phyloP scores from a whole-genome alignment of 2,888 invertebrate species.

The Drosophila lutescens region DNA sequence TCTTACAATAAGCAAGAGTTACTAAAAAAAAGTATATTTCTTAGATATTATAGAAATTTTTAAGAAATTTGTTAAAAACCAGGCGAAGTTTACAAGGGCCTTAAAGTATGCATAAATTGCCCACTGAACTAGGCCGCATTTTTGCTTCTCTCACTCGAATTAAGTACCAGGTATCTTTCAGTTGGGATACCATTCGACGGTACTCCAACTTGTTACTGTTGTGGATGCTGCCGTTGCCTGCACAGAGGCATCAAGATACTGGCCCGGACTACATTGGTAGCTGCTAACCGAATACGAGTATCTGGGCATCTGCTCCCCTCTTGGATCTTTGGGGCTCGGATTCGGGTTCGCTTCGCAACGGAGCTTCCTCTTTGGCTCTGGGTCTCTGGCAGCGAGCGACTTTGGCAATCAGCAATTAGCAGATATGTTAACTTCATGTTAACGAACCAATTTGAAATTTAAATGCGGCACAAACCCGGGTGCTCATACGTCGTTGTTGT shows the following conservation, averaged over 20 bases:
- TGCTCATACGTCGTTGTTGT: constrained; percentile 77
- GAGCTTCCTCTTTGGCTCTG: constrained; percentile 32
- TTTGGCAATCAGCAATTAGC: constrained; percentile 80
- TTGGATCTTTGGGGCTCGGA: constrained; percentile 36
- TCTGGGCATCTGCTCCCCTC: constrained; percentile 49
- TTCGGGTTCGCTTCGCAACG: constrained; percentile 26
- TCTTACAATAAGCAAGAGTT: no score
- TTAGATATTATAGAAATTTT: no score
- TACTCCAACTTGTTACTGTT: constrained; percentile 40
- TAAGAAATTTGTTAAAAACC: no score
- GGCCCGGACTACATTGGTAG: constrained; percentile 72
- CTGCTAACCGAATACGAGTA: constrained; percentile 60
- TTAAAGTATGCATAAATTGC: no score
- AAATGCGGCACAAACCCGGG: constrained; percentile 77
- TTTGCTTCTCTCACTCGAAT: background rate
- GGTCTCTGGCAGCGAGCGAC: constrained; percentile 64
- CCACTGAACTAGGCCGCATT: no score
- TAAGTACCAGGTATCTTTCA: background rate
- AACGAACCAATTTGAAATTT: constrained; percentile 80
- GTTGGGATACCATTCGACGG: background rate
- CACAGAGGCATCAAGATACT: constrained; percentile 78
- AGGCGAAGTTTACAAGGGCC: no score
- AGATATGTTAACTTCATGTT: constrained; percentile 81
- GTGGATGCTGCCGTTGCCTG: constrained; percentile 65
- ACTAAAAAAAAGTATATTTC: no score